Evolutionary conservation across 2,888 invertebrate species (phyloP).

Genomic region (Antheraea yamamai): DNA sequence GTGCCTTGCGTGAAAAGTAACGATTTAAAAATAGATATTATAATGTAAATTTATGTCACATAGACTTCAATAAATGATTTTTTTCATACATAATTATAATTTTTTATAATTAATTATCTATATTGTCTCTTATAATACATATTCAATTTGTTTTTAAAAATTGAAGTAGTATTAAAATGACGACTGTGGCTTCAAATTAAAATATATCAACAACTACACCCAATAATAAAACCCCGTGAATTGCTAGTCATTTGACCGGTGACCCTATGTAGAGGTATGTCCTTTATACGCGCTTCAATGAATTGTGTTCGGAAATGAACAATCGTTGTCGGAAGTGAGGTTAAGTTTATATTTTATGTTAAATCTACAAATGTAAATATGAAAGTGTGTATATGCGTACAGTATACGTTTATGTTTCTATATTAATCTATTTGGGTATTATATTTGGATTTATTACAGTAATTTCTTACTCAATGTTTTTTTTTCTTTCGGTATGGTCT

Average conservation of each 20-base stretch:
- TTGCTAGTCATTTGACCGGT: constrained; percentile 3
- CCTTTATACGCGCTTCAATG: constrained; percentile 48
- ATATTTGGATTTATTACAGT: background rate
- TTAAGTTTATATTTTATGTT: constrained; percentile 11
- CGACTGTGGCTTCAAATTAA: background rate
- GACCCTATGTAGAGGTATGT: constrained; percentile 9
- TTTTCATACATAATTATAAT: background rate
- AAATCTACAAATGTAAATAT: background rate
- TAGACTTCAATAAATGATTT: too few species aligned
- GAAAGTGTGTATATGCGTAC: background rate
- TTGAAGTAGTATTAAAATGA: background rate
- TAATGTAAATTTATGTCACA: too few species aligned
- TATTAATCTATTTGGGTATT: background rate
- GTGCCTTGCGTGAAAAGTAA: too few species aligned
- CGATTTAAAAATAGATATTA: too few species aligned
- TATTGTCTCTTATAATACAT: background rate
- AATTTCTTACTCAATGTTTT: too few species aligned
- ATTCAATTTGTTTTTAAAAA: background rate
- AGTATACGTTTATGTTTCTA: background rate
- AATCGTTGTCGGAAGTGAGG: constrained; percentile 66
- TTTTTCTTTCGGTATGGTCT: too few species aligned
- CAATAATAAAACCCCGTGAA: background rate
- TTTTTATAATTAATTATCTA: background rate
- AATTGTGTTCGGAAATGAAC: constrained; percentile 61
- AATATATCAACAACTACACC: background rate